phyloP scores from a whole-genome alignment of 2,797 vertebrate genomes.

The Neosilurus mollespiculum region DNA sequence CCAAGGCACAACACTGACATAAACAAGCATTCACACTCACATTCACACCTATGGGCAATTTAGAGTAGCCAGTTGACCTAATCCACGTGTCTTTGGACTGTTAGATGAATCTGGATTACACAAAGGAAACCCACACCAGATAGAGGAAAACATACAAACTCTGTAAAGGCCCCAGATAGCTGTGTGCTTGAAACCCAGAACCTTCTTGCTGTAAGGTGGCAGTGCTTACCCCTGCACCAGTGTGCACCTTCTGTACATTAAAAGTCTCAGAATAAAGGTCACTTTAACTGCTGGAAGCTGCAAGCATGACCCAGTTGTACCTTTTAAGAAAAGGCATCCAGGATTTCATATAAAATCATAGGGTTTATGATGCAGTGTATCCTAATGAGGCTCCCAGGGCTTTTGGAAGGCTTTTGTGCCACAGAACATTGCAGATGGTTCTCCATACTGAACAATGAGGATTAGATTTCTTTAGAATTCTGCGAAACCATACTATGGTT shows the following conservation, averaged over 20 bases:
- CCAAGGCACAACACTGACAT: too few relatives aligned
- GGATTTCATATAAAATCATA: neutral
- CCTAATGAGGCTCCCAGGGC: neutral
- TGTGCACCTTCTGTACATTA: neutral
- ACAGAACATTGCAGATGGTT: neutral
- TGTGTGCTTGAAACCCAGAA: too few relatives aligned
- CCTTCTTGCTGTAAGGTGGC: too few relatives aligned
- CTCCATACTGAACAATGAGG: neutral
- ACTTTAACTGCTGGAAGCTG: neutral
- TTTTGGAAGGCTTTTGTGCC: neutral
- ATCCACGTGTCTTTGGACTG: too few relatives aligned
- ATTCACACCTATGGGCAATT: too few relatives aligned
- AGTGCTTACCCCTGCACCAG: too few relatives aligned
- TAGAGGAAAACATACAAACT: too few relatives aligned
- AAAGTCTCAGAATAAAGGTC: neutral
- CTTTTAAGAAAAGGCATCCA: neutral
- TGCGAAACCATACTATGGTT: neutral
- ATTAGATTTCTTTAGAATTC: neutral
- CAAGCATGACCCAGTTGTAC: neutral
- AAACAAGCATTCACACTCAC: too few relatives aligned
- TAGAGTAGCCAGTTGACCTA: too few relatives aligned
- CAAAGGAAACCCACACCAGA: too few relatives aligned
- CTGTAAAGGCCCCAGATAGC: too few relatives aligned
- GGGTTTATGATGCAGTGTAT: neutral
- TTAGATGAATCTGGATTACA: too few relatives aligned